A percentile compares a stretch with the other conserved stretches of the same genome.
Conservation (phyloP, 2,797 vertebrate genomes). For the Gymnocypris eckloni region DNA sequence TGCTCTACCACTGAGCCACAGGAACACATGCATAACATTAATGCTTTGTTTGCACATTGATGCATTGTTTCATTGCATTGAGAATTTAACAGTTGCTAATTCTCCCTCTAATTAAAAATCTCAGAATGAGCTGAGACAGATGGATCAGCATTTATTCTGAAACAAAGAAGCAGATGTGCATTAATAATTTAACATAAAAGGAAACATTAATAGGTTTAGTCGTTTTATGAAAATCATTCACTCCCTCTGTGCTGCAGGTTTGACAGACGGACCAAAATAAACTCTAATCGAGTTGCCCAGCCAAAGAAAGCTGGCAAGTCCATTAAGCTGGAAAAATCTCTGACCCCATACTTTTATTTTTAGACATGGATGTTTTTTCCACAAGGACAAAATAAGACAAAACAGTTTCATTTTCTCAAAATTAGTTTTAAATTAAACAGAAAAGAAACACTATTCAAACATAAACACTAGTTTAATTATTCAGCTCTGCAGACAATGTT, state of each 20-base stretch:
- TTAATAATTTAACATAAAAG: constrained; percentile 18
- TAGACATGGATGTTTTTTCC: neutral
- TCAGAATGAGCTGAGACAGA: neutral
- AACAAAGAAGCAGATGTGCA: constrained; percentile 12
- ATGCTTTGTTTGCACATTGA: neutral
- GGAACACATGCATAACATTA: neutral
- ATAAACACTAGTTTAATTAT: neutral
- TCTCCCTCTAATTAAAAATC: neutral
- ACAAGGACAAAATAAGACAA: neutral
- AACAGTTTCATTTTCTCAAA: neutral
- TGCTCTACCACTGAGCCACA: too few species aligned
- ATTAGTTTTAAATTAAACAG: neutral
- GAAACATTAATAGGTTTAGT: neutral
- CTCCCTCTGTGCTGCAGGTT: constrained; percentile 20
- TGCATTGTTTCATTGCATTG: neutral
- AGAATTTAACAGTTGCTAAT: neutral
- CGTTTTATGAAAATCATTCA: constrained; percentile 14
- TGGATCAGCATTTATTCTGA: constrained; percentile 3
- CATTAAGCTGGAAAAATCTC: constrained; percentile 26
- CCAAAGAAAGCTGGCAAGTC: constrained; percentile 33
- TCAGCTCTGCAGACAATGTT: neutral
- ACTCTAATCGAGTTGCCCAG: constrained; percentile 26
- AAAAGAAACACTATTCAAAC: neutral
- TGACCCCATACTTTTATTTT: neutral
- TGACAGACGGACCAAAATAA: constrained; percentile 50